Percentiles rank a stretch among this genome's conserved stretches.
Conservation (phyloP, 2,888 invertebrate species). For the Ametastegia equiseti region DNA sequence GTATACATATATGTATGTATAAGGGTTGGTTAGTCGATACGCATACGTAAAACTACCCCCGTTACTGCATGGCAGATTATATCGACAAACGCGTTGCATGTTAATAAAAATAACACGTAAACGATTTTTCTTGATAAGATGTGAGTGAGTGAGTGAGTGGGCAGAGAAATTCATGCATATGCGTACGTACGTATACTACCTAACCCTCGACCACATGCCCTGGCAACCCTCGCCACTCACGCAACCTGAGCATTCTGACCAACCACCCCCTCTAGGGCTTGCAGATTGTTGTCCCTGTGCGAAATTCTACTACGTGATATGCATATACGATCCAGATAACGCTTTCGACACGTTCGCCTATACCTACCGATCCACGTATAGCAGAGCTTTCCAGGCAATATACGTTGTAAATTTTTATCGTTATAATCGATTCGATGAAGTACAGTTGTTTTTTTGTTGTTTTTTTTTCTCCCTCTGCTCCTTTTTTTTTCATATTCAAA, state of each 20-base stretch:
- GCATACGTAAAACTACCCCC: neutral
- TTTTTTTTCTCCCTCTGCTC: too few relatives aligned
- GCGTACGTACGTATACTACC: neutral
- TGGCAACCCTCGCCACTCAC: neutral
- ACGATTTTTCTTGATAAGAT: constrained; percentile 15
- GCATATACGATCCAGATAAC: constrained; percentile 11
- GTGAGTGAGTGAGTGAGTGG: neutral
- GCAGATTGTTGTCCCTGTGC: constrained; percentile 13
- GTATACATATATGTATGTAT: neutral
- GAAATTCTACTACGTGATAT: constrained; percentile 26
- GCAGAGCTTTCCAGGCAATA: neutral
- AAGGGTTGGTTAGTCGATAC: too few relatives aligned
- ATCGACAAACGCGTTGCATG: constrained; percentile 8
- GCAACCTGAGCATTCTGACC: constrained; percentile 10
- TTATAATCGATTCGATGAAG: neutral
- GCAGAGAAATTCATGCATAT: neutral
- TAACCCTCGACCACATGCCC: neutral
- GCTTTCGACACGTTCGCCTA: neutral
- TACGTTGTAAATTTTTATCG: neutral
- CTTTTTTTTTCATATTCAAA: too few relatives aligned
- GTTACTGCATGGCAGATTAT: neutral
- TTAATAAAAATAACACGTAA: constrained; percentile 41
- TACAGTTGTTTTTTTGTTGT: too few relatives aligned
- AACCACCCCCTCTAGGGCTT: neutral
- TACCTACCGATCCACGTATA: neutral